Conservation (phyloP, 2,888 invertebrate genomes). For the Amiota minor region DNA sequence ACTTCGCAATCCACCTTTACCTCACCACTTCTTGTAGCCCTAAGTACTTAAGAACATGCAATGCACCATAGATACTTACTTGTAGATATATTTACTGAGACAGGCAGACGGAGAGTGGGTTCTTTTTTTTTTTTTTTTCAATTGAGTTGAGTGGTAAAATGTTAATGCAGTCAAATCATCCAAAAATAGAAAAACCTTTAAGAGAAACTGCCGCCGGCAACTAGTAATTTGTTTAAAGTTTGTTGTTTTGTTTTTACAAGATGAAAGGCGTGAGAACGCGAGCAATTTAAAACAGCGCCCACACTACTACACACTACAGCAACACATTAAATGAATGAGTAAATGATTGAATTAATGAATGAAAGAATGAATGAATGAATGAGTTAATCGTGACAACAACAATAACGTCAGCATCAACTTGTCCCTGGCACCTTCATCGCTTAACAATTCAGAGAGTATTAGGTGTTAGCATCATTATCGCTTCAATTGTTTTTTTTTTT, state of each 20-base stretch:
- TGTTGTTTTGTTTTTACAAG: constrained; percentile 6
- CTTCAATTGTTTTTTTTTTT: too few species aligned
- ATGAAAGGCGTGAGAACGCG: constrained; percentile 51
- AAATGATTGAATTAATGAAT: too few species aligned
- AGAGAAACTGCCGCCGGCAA: constrained; percentile 1
- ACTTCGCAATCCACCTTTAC: too few species aligned
- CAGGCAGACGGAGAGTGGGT: too few species aligned
- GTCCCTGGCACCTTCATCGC: not conserved
- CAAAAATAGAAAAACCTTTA: not conserved
- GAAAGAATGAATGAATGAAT: too few species aligned
- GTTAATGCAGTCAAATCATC: constrained; percentile 11
- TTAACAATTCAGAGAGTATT: not conserved
- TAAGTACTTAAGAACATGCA: too few species aligned
- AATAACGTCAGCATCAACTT: not conserved
- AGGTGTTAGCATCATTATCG: not conserved
- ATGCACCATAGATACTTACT: too few species aligned
- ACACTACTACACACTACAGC: constrained; percentile 34
- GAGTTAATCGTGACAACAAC: constrained; percentile 31
- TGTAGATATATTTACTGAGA: too few species aligned
- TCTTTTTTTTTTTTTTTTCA: too few species aligned
- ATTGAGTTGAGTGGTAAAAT: not conserved
- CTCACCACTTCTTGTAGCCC: too few species aligned
- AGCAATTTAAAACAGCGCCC: constrained; percentile 43
- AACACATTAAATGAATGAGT: too few species aligned
- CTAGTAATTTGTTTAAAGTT: constrained; percentile 10